Evolutionary conservation across 2,888 invertebrate genomes (phyloP).

Genomic region (Andrena bucephala): DNA sequence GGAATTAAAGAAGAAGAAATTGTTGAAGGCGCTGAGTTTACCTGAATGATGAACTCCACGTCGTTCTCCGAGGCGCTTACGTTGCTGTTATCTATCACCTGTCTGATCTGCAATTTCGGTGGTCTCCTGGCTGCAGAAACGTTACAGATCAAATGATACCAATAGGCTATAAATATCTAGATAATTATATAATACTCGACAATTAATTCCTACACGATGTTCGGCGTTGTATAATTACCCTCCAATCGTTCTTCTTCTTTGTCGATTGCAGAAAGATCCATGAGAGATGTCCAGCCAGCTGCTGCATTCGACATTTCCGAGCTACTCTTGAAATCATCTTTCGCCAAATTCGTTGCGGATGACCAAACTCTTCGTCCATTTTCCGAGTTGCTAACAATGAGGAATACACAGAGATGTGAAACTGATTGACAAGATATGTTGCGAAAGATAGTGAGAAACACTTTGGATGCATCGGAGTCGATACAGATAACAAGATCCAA

Average conservation of each 20-base stretch:
- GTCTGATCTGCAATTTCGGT: conserved; percentile 81
- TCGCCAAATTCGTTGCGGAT: conserved; percentile 90
- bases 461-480: too few species aligned
- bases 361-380: conserved; percentile 89
- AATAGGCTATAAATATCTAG: neutral
- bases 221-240: conserved; percentile 29
- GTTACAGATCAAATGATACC: neutral
- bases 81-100: conserved; percentile 81
- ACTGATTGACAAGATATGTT: too few species aligned
- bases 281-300: conserved; percentile 91
- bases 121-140: conserved; percentile 55
- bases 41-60: conserved; percentile 83
- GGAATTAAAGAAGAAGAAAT: too few species aligned
- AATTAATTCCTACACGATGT: neutral
- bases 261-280: conserved; percentile 88
- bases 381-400: conserved; percentile 67
- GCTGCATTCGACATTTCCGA: conserved; percentile 60
- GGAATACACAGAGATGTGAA: neutral
- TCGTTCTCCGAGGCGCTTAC: conserved; percentile 79
- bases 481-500: too few species aligned
- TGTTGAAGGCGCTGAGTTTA: conserved; percentile 45
- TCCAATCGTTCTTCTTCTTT: conserved; percentile 60
- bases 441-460: too few species aligned
- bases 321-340: conserved; percentile 73
- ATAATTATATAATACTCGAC: neutral